phyloP scores from a whole-genome alignment of 2,113 vertebrate genomes.

The Hydropotes inermis region DNA sequence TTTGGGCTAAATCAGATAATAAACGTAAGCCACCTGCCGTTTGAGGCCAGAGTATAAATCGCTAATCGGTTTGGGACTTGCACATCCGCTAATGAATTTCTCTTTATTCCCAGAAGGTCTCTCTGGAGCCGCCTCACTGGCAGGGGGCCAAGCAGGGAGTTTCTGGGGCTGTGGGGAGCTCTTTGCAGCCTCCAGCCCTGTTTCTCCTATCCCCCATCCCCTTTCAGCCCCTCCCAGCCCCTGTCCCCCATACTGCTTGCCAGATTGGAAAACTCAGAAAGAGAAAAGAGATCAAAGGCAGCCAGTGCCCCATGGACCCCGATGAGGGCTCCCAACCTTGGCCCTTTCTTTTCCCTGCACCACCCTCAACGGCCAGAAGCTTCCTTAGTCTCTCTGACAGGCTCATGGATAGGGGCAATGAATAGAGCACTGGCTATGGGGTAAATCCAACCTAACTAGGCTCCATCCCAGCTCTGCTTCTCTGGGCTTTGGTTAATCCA shows the following conservation, averaged over 20 bases:
- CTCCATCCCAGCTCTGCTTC: not conserved
- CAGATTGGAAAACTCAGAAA: not conserved
- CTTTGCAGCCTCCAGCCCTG: not conserved
- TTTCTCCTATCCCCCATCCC: not conserved
- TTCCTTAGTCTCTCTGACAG: not conserved
- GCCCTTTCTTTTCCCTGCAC: not conserved
- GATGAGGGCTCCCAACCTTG: not conserved
- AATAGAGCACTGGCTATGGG: not conserved
- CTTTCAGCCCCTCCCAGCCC: not conserved
- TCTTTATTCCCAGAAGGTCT: conserved; percentile 55
- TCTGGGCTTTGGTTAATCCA: not conserved
- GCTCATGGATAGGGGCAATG: not conserved
- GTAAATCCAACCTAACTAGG: not conserved
- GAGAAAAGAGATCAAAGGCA: not conserved
- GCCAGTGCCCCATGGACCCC: not conserved
- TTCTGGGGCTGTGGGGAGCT: not conserved
- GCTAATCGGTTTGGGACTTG: conserved; percentile 58
- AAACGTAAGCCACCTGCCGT: conserved; percentile 48
- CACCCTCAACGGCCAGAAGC: not conserved
- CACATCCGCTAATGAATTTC: conserved; percentile 66
- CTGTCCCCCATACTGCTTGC: not conserved
- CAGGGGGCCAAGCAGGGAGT: conserved; percentile 25
- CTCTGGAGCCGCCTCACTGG: not conserved
- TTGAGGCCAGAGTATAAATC: conserved; percentile 54
- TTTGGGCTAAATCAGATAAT: conserved; percentile 61